Evolutionary conservation across 2,113 vertebrate species (phyloP), one percentile per base, ranked within the genome.

Genomic region (Noturus placidus): DNA sequence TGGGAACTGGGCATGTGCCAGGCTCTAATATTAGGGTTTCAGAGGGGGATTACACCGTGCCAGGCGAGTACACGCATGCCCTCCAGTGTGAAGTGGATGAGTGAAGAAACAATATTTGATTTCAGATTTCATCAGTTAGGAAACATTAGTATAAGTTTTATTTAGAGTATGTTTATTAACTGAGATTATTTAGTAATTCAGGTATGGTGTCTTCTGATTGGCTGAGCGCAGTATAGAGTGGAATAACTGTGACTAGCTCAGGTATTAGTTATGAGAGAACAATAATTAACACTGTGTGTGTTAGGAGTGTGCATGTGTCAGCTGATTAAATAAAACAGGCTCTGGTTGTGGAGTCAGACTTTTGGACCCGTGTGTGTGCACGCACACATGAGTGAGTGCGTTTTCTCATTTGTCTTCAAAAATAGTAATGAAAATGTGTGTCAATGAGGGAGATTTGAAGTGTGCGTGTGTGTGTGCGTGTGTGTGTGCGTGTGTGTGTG

Each of bases 1-100:
- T 89, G 91, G 91, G 91, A 93, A 83, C 89, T 93, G 90, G 91
- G 91, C 86, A 30, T 67, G 38, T 77, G 92, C 94, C 93, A 93
- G 92, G 70, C 87, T 30, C 69, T 91, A 92, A 92, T 91, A 91
- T 90, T 84, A 88, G 92, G 90, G 81, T 91, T 92, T 85, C 82
- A 82, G 88, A 82, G 78, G 38, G 65, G 72, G 69, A 33, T 65
- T 8, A 86, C 63, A 54, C 86, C 10, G 22, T 54, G 88, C 90
- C 90, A 93, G 87, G 87, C 86, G 88, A 88, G 92, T 89, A 87
- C 86, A 90, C 83, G 86, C 0, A 59, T 90, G 90, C 88, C 88
- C 80, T 87, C 85, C 69, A 84, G 88, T 42, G 42, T 46, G 42
- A 46, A 46, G 42, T 46, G 42, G 42, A 19, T 30, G 46, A 54